Base-by-base conservation (phyloP, 2,113 vertebrate species). In the Phocoena sinus region DNA sequence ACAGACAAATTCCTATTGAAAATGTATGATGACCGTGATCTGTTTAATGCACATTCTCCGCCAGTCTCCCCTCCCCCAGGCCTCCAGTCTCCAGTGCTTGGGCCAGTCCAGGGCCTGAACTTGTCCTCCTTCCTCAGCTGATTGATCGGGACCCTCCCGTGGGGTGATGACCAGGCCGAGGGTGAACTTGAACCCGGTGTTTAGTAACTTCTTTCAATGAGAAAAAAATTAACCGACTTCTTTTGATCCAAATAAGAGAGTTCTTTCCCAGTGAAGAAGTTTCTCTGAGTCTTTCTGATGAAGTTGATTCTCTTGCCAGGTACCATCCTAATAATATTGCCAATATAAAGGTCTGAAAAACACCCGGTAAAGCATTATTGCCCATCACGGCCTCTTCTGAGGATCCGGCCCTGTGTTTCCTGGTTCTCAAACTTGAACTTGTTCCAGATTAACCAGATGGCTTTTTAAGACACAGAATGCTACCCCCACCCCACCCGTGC, bases 181-280 rank as follows among this genome's bases (percentile, higher is more conserved):
- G 1, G 14, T 60, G 28, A 26, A 31, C 53, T 60, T 38, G 68
- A 47, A 28, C 65, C 62, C 31, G 38, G 36, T 90, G 67, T 76
- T 90, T 93, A 50, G 12, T 81, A 65, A 33, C 4, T 56, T 36
- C 60, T 47, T 26, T 50, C n/a, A 44, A 0, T 8, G 31, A 73
- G 82, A 41, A 84, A 56, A 76, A 90, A 41, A 50, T 80, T 44
- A 36, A 8, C 60, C 36, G 36, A 0, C 68, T 65, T 77, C 47
- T 89, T 84, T 90, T n/a, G 26, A 36, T 90, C 44, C n/a, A 65
- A 10, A 9, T 28, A 38, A 65, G 41, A 85, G 44, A 41, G 26
- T 81, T 89, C 33, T 92, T 70, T 56, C 21, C 44, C 44, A 7
- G 25, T 41, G 80, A 85, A 79, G 58, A 94, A 58, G 41, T 76